Evolutionary conservation across 1,140 invertebrate genomes (phyloP), one percentile per base, ranked within the genome.

Genomic region (Cydia pomonella): DNA sequence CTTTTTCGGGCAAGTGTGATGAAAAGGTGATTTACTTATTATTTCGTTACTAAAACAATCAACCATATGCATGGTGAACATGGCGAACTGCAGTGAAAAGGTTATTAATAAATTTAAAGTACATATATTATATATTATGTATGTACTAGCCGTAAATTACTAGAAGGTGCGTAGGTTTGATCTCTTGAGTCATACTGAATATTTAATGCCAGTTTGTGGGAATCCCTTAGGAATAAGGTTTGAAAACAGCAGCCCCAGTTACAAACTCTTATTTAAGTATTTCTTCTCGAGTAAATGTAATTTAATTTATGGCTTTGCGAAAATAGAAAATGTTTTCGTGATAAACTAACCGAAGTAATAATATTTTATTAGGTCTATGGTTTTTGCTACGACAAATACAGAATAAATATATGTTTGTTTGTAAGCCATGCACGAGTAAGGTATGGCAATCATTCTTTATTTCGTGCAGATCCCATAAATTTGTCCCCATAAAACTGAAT

Each of bases 401-500:
- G n/a, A n/a, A 47, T 1, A 53, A 53, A 59, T 59, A 59, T 23
- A 12, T 23, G 2, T 59, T 59, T 59, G 3, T 59, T 23, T 53
- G 50, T 53, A 23, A 59, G n/a, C 50, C 6, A n/a, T 18, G n/a
- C 50, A 25, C 23, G 18, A 62, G 21, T 27, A 63, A 63, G 23
- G 12, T 63, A 63, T 63, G 12, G 10, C 62, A 12, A 63, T 16
- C 62, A 63, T 63, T 27, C 23, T 27, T 27, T 0, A 63, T 27
- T 62, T 18, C 62, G 25, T 21, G 7, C 23, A 63, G 62, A 44
- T 73, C 33, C 23, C 18, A 33, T 73, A 29, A 73, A 75, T 23
- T 76, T 73, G 66, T 79, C 47, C 18, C 21, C 53, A 59, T 59
- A 59, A 59, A 59, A 23, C 53, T 21, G 53, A 59, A 59, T 59